These are phyloP conservation scores for Rhyacichthys aspro DNA, from an alignment of 2,797 vertebrate genomes.

Conservation along the genomic window DNA sequence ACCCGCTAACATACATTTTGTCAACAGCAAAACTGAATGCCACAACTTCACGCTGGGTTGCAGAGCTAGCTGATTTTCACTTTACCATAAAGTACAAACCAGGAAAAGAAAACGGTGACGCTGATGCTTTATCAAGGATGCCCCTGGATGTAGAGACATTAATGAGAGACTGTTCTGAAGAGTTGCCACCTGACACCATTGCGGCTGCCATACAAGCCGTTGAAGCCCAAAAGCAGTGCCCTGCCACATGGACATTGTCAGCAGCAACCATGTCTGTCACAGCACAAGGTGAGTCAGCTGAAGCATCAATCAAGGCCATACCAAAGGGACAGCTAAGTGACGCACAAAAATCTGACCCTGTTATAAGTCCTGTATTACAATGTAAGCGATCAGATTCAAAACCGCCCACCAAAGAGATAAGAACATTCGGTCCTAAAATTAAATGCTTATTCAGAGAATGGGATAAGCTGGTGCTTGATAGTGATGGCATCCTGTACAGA, in stretches of 20 bases:
- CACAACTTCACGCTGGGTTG: not conserved
- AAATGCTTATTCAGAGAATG: too few relatives aligned
- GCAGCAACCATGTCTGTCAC: not conserved
- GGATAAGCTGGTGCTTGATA: too few relatives aligned
- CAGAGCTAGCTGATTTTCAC: slow-evolving; percentile 2
- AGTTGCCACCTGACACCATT: not conserved
- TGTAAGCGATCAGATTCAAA: too few relatives aligned
- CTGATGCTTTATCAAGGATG: slow-evolving; percentile 7
- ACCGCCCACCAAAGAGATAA: too few relatives aligned
- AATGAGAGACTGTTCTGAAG: not conserved
- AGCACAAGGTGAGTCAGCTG: slow-evolving; percentile 1
- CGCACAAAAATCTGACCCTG: not conserved
- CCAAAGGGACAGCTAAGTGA: not conserved
- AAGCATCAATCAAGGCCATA: not conserved
- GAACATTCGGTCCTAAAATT: too few relatives aligned
- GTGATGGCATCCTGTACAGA: too few relatives aligned
- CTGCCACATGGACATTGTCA: not conserved
- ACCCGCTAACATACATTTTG: too few relatives aligned
- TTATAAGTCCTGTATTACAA: too few relatives aligned
- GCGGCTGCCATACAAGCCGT: not conserved
- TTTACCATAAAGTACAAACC: slow-evolving; percentile 1
- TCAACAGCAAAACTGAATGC: slow-evolving; percentile 11
- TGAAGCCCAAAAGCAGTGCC: not conserved
- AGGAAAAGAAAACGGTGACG: slow-evolving; percentile 3
- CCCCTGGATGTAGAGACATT: not conserved